These are phyloP conservation scores for Protobothrops flavoviridis DNA, from an alignment of 2,113 vertebrate species.

Conservation along the genomic window DNA sequence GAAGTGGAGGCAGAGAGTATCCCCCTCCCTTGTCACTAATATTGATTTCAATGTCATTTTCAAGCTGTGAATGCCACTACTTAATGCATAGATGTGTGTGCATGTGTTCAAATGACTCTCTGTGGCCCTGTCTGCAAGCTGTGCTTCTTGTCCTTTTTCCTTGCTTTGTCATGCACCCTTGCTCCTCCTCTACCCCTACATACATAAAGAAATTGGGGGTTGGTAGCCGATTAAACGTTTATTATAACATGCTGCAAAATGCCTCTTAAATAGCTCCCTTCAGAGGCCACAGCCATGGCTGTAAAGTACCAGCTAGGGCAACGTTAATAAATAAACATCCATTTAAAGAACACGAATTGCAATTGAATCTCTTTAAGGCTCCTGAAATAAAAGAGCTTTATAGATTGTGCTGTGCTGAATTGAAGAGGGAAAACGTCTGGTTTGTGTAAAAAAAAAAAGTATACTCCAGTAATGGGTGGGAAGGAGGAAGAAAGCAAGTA, in stretches of 20 bases:
- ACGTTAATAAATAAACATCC: conserved; percentile 35
- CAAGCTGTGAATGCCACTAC: background rate
- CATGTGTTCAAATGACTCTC: background rate
- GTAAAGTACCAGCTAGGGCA: background rate
- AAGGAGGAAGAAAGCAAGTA: background rate
- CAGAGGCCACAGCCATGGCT: background rate
- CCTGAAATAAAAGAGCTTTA: conserved; percentile 10
- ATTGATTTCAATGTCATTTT: background rate
- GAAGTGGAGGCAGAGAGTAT: no score
- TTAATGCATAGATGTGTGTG: background rate
- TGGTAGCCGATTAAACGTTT: conserved; percentile 29
- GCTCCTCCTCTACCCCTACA: background rate
- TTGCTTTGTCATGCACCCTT: background rate
- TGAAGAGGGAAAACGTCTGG: background rate
- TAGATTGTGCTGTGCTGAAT: background rate
- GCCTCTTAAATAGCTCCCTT: conserved; percentile 1
- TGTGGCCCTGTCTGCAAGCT: background rate
- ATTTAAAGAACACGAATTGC: background rate
- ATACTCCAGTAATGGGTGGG: background rate
- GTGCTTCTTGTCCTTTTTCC: background rate
- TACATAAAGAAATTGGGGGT: background rate
- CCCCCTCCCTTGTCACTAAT: background rate
- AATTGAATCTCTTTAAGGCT: background rate
- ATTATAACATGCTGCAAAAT: background rate
- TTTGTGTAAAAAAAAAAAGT: background rate